Base-by-base conservation (phyloP, 2,113 vertebrate species). In the Cathartes aura region DNA sequence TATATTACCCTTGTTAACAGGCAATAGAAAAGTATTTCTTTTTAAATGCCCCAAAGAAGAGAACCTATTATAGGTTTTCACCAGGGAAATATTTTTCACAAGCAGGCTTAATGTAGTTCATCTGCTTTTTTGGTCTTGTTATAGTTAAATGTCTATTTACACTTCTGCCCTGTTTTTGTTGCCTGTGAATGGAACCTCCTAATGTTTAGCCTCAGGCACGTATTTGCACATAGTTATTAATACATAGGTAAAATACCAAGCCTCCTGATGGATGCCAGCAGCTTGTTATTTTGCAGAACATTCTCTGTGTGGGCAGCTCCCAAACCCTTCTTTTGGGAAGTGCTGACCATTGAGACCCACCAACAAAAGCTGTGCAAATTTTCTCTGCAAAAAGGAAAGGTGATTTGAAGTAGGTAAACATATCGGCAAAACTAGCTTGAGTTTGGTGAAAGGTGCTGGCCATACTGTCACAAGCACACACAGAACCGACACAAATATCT, bases 371-470 rank as follows among this genome's bases (percentile, higher is more conserved):
- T 71, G 12, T 32, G 34, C 29, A 71, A 56, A 56, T 70, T 82
- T 81, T 62, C 15, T 14, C 12, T 64, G 5, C 12, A 68, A 60
- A 93, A 95, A 83, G 15, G 50, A 81, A 67, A 64, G 45, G 36
- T 91, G 64, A 23, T 95, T 73, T 94, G 74, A 90, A 82, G 90
- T 83, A 43, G 9, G 34, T 62, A 81, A 94, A 95, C 70, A 67
- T 92, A 89, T n/a, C 83, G 89, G 76, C 8, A 83, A 72, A 80
- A 45, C 2, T 8, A 82, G 12, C 36, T 53, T 78, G 17, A 50
- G 10, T 81, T 68, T 60, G 23, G 27, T 32, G 48, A 84, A 78
- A 68, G 40, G 2, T 81, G 30, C 38, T 43, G 7, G 20, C 11
- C 5, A 27, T 42, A 32, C 26, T 66, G 34, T 81, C 40, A 62